Conservation (phyloP, 2,797 vertebrate genomes). For the Alcedo atthis region DNA sequence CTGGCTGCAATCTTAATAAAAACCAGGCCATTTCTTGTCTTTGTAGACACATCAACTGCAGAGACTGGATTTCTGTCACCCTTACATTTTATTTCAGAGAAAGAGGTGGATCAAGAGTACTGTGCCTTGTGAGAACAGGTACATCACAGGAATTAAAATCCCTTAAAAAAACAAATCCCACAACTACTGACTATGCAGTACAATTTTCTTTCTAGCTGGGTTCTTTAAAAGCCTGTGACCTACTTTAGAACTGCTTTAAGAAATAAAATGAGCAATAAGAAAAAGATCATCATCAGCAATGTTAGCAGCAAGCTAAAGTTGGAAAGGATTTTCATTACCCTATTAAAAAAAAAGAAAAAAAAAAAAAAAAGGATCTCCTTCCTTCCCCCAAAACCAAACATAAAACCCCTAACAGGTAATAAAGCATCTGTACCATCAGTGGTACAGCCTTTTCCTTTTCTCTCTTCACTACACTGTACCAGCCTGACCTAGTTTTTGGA, state of each 20-base stretch:
- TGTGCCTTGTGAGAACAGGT: neutral
- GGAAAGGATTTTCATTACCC: constrained; percentile 18
- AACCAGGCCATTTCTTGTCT: neutral
- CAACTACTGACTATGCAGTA: neutral
- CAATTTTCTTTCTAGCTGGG: neutral
- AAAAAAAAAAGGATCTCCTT: neutral
- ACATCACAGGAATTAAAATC: neutral
- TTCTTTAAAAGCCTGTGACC: constrained; percentile 30
- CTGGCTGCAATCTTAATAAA: neutral
- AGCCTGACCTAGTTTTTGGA: constrained; percentile 17
- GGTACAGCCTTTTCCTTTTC: neutral
- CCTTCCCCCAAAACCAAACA: neutral
- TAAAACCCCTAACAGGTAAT: neutral
- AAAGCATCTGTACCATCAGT: neutral
- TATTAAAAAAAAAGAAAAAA: neutral
- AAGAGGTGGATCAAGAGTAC: neutral
- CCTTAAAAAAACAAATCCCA: neutral
- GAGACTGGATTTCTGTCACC: neutral
- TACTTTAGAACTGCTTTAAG: constrained; percentile 14
- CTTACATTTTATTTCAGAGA: neutral
- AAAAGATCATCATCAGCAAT: neutral
- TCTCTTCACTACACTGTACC: neutral
- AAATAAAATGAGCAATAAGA: neutral
- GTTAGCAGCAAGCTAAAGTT: constrained; percentile 24
- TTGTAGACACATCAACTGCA: neutral